Base-by-base conservation (phyloP, 2,113 vertebrate species). In the Ptilonorhynchus violaceus region DNA sequence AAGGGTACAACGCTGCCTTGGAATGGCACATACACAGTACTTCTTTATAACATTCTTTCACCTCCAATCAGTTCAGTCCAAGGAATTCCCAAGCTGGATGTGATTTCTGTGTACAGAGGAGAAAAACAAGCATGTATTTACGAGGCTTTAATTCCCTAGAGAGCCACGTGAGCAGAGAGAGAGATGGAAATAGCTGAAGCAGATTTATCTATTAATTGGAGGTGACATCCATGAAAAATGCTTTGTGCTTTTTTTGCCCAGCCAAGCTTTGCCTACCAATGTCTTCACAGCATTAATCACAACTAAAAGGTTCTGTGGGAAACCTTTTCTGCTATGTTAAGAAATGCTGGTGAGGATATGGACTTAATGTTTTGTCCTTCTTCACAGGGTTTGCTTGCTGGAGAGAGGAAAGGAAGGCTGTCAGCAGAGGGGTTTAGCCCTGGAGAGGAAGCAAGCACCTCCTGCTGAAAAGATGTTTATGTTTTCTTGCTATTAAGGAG, bases 181-280 rank as follows among this genome's bases (percentile, higher is more conserved):
- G 60, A 49, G 31, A 75, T 52, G 47, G 42, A 81, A 62, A 73
- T 24, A 70, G 72, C 77, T 76, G 80, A 76, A 77, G 80, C 35
- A 83, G 77, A 95, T 87, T 75, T 86, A 58, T 76, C 31, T 76
- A 72, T 15, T 55, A 92, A 91, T 91, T 85, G 74, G 63, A 94
- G 84, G 66, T 92, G 94, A 94, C 69, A 89, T 85, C 80, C 52
- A 30, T 79, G 80, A 80, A 92, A 88, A 93, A 94, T 70, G 44
- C 60, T 78, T 69, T 76, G 47, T 94, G 58, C 41, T 59, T 89
- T 92, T 87, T 95, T 92, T 77, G 8, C 44, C 17, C 9, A 27
- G 44, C n/a, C 60, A 62, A 52, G 44, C 58, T 90, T 93, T 93
- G 50, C 62, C 37, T 68, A 77, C 58, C 22, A 31, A 13, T 76